These are phyloP conservation scores for Maniola hyperantus DNA, from an alignment of 2,888 invertebrate species.

Conservation along the genomic window DNA sequence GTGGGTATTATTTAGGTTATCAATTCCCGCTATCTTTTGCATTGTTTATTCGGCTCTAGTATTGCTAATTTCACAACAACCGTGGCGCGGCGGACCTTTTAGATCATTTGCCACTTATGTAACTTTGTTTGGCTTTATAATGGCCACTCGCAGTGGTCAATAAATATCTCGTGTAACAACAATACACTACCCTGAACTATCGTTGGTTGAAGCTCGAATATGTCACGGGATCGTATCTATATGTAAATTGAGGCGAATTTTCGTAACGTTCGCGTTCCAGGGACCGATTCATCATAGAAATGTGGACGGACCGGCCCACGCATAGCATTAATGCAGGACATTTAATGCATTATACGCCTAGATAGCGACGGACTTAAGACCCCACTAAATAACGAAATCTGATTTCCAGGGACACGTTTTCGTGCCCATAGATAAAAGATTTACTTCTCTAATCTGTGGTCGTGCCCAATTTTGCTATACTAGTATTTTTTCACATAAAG, in stretches of 20 bases:
- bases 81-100: constrained; percentile 15
- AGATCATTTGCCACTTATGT: constrained; percentile 39
- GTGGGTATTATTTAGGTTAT: neutral
- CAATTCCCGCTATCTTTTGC: constrained; percentile 2
- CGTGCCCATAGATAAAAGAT: too few species aligned
- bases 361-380: constrained; percentile 41
- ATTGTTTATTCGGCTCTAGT: neutral
- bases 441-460: too few species aligned
- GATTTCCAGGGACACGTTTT: constrained; percentile 40
- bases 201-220: constrained; percentile 46
- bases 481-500: constrained; percentile 40
- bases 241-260: constrained; percentile 77
- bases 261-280: constrained; percentile 69
- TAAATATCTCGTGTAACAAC: constrained; percentile 69
- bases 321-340: constrained; percentile 58
- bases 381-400: constrained; percentile 44
- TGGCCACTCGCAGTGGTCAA: constrained; percentile 51
- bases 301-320: constrained; percentile 79
- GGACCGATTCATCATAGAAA: constrained; percentile 79
- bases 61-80: constrained; percentile 16
- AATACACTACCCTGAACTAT: constrained; percentile 55
- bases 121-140: constrained; percentile 45
- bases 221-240: constrained; percentile 66
- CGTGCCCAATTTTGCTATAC: constrained; percentile 37
- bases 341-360: constrained; percentile 58